Evolutionary conservation across 64 coral and sea anemone genomes (phyloP).

Genomic region (Pachyseris speciosa): DNA sequence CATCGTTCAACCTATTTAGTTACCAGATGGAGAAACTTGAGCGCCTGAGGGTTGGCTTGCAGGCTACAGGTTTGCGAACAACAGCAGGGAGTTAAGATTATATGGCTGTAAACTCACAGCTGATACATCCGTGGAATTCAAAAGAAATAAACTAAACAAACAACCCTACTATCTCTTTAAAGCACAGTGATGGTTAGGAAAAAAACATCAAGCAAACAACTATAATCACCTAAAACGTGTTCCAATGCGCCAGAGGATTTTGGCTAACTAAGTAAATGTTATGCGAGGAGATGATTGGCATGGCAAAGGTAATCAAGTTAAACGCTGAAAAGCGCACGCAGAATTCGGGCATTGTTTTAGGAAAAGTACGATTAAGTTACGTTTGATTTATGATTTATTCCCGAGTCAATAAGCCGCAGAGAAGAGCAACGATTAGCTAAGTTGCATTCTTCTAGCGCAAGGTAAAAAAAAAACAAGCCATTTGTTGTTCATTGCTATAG

Average conservation of each 20-base stretch:
- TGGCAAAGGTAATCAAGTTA: not conserved
- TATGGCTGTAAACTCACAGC: not conserved
- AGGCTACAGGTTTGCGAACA: not conserved
- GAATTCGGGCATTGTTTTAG: not conserved
- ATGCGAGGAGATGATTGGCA: not conserved
- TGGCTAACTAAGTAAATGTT: not conserved
- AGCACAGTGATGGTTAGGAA: not conserved
- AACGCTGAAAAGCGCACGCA: not conserved
- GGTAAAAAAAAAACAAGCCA: not conserved
- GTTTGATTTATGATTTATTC: slow-evolving; percentile 45
- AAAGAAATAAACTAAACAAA: not conserved
- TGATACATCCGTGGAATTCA: not conserved
- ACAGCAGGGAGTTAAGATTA: not conserved
- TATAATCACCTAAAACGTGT: not conserved
- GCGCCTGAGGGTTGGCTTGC: not conserved
- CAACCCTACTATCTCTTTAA: too few species aligned
- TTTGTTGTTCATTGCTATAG: too few species aligned
- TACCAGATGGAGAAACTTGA: not conserved
- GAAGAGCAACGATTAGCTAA: too few species aligned
- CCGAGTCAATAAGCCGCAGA: not conserved
- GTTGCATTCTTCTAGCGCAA: too few species aligned
- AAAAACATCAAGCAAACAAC: not conserved
- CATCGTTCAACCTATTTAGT: not conserved
- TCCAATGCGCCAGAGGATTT: not conserved
- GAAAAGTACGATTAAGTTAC: not conserved